A percentile compares a stretch with the other conserved stretches of the same genome.
phyloP scores from a whole-genome alignment of 2,113 vertebrate species.

The Piaya cayana region DNA sequence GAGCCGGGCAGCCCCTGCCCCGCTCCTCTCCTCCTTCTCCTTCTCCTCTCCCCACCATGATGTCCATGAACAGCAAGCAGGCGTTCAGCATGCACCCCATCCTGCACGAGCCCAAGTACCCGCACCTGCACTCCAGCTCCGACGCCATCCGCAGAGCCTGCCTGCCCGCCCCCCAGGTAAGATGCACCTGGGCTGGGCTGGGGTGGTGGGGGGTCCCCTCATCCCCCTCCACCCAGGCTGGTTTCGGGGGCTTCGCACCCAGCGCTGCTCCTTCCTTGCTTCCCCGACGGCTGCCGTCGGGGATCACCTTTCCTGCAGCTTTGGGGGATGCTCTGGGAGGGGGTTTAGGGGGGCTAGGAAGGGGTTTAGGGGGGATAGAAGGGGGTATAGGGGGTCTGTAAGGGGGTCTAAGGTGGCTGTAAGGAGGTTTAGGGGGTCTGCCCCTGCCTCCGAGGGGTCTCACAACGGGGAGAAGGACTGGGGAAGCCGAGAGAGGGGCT shows the following conservation, averaged over 20 bases:
- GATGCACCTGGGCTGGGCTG: too few relatives aligned
- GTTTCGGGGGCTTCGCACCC: conserved; percentile 49
- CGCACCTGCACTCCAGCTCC: conserved; percentile 87
- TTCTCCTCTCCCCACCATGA: conserved; percentile 83
- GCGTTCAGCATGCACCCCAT: conserved; percentile 92
- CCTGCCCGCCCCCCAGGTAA: conserved; percentile 87
- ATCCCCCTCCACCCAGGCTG: too few relatives aligned
- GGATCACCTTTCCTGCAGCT: too few relatives aligned
- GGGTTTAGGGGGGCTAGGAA: too few relatives aligned
- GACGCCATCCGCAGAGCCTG: conserved; percentile 91
- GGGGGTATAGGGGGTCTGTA: too few relatives aligned
- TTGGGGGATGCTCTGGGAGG: too few relatives aligned
- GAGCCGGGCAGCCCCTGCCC: conserved; percentile 49
- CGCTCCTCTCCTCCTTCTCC: too few relatives aligned
- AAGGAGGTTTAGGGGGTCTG: background rate
- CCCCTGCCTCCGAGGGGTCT: too few relatives aligned
- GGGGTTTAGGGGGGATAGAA: background rate
- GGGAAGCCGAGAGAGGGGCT: too few relatives aligned
- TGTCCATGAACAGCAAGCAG: conserved; percentile 97
- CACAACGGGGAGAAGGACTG: background rate
- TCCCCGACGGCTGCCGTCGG: background rate
- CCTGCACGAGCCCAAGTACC: conserved; percentile 90
- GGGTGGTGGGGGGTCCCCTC: too few relatives aligned
- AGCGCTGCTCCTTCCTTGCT: background rate
- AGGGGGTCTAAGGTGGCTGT: too few relatives aligned